A percentile compares a stretch with the other conserved stretches of the same genome.
phyloP scores from a whole-genome alignment of 2,113 vertebrate species.

The Brachypteracias leptosomus region DNA sequence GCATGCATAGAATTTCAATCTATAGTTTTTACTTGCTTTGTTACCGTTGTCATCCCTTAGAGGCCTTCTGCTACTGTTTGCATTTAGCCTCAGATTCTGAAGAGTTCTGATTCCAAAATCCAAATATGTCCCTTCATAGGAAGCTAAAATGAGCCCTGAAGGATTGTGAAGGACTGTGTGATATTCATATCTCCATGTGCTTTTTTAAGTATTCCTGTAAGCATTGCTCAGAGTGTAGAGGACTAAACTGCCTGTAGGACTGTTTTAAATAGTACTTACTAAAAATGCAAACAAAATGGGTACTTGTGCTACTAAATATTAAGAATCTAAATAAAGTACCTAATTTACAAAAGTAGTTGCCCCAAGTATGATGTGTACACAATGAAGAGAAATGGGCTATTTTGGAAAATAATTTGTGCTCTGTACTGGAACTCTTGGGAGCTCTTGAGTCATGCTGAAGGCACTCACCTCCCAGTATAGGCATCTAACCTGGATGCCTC shows the following conservation, averaged over 20 bases:
- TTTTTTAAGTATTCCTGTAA: slow-evolving; percentile 34
- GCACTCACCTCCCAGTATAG: not conserved
- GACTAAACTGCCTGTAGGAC: not conserved
- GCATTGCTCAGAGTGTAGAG: not conserved
- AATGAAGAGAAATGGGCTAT: not conserved
- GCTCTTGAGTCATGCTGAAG: slow-evolving; percentile 22
- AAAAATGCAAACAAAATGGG: not conserved
- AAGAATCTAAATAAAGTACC: not conserved
- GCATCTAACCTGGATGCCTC: slow-evolving; percentile 26
- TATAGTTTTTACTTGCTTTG: not conserved
- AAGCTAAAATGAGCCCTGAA: not conserved
- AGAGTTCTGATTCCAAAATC: slow-evolving; percentile 9
- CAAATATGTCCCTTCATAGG: not conserved
- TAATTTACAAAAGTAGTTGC: not conserved
- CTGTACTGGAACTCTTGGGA: not conserved
- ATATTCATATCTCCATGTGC: not conserved
- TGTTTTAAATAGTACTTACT: not conserved
- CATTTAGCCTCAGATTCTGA: not conserved
- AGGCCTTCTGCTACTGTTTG: not conserved
- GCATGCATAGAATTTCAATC: not conserved
- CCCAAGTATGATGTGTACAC: not conserved
- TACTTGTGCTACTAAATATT: not conserved
- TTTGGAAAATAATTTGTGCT: not conserved
- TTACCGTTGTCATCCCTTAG: not conserved
- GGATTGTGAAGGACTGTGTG: not conserved